A percentile compares a stretch with the other conserved stretches of the same genome.
These are phyloP conservation scores for Papilio gigon DNA, from an alignment of 2,888 invertebrate genomes.

Conservation along the genomic window DNA sequence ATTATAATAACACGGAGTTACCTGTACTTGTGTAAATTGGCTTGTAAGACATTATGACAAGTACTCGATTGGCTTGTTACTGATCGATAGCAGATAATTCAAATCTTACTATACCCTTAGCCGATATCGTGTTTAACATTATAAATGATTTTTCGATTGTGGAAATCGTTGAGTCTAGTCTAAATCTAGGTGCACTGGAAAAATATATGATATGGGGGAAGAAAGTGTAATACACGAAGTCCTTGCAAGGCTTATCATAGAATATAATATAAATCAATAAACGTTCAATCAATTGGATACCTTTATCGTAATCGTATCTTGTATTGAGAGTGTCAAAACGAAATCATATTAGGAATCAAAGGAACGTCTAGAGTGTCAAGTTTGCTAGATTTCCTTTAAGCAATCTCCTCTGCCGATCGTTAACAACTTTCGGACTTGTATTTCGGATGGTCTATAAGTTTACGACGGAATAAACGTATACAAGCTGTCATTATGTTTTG, in stretches of 20 bases:
- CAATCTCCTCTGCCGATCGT: neutral
- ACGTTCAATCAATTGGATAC: neutral
- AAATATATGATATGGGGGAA: neutral
- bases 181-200: neutral
- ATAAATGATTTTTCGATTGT: no score
- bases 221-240: neutral
- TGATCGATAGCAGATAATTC: neutral
- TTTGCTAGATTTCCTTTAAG: slow-evolving; percentile 3
- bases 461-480: slow-evolving; percentile 40
- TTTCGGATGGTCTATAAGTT: slow-evolving; percentile 36
- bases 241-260: neutral
- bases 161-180: no score
- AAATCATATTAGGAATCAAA: slow-evolving; percentile 6
- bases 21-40: slow-evolving; percentile 2
- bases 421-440: slow-evolving; percentile 28
- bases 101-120: neutral
- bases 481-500: slow-evolving; percentile 36
- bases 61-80: neutral
- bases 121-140: no score
- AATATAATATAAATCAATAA: neutral
- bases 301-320: neutral
- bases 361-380: neutral
- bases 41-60: neutral
- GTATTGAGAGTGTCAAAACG: neutral
- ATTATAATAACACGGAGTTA: slow-evolving; percentile 2